phyloP scores from a whole-genome alignment of 2,113 vertebrate genomes.

The Hippocampus zosterae region DNA sequence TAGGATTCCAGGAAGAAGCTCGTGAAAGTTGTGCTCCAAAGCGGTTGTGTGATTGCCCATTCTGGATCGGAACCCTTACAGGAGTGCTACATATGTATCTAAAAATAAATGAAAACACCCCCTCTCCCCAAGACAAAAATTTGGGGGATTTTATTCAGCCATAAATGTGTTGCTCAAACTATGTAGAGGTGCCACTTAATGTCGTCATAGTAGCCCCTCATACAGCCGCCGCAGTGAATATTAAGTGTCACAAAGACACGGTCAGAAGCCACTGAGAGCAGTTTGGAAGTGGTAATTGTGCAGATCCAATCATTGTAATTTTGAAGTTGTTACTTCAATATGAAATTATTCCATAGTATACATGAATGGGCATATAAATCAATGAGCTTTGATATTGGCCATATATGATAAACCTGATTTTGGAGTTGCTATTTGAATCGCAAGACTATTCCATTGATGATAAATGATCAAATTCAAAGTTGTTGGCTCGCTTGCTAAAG shows the following conservation, averaged over 20 bases:
- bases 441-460: neutral
- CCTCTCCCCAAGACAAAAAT: constrained; percentile 3
- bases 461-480: neutral
- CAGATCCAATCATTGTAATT: too few species aligned
- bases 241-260: neutral
- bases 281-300: too few species aligned
- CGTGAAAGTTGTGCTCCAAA: constrained; percentile 16
- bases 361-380: too few species aligned
- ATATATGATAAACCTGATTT: neutral
- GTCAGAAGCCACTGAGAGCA: neutral
- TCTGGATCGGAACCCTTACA: constrained; percentile 44
- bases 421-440: neutral
- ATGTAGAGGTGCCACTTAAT: too few species aligned
- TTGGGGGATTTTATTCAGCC: neutral
- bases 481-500: neutral
- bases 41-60: neutral
- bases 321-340: too few species aligned
- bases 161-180: neutral
- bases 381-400: neutral
- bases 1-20: neutral
- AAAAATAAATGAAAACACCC: constrained; percentile 39
- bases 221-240: neutral
- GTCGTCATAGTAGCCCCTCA: neutral
- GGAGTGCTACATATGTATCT: constrained; percentile 49
- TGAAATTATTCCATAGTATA: too few species aligned